Evolutionary conservation across 1,140 invertebrate genomes (phyloP).

Genomic region (Brachionus koreanus): DNA sequence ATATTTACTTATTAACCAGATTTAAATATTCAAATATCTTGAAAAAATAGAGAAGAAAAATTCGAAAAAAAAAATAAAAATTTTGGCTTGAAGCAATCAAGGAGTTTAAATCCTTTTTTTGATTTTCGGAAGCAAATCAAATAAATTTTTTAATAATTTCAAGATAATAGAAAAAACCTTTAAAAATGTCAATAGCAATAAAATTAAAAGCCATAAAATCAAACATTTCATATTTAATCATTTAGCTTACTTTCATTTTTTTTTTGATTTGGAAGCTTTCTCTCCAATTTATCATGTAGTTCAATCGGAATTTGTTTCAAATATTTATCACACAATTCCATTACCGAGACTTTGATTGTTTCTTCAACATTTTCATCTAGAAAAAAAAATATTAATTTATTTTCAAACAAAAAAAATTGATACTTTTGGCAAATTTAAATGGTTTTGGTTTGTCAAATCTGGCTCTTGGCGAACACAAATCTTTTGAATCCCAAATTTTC

Average conservation of each 20-base stretch:
- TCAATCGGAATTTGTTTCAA: conserved; percentile 32
- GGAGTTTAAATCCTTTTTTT: not conserved
- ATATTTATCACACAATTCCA: not conserved
- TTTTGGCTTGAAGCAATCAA: not conserved
- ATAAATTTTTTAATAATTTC: not conserved
- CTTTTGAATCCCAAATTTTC: conserved; percentile 56
- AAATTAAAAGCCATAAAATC: not conserved
- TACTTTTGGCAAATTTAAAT: conserved; percentile 51
- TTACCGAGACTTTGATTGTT: conserved; percentile 49
- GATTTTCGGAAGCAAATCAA: not conserved
- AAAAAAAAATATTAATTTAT: conserved; percentile 47
- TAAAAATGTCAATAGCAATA: not conserved
- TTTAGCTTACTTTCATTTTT: not conserved
- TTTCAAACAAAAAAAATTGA: conserved; percentile 49
- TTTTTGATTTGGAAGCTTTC: conserved; percentile 33
- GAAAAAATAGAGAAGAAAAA: not conserved
- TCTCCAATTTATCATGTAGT: conserved; percentile 32
- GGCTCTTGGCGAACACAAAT: conserved; percentile 53
- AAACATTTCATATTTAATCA: not conserved
- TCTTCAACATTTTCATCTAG: conserved; percentile 51
- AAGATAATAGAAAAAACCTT: no score
- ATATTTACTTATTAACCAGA: not conserved
- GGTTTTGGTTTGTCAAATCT: conserved; percentile 52
- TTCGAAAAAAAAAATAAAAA: not conserved
- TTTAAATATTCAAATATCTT: not conserved